phyloP scores from a whole-genome alignment of 2,888 invertebrate genomes.

The Drosophila buzzatii region DNA sequence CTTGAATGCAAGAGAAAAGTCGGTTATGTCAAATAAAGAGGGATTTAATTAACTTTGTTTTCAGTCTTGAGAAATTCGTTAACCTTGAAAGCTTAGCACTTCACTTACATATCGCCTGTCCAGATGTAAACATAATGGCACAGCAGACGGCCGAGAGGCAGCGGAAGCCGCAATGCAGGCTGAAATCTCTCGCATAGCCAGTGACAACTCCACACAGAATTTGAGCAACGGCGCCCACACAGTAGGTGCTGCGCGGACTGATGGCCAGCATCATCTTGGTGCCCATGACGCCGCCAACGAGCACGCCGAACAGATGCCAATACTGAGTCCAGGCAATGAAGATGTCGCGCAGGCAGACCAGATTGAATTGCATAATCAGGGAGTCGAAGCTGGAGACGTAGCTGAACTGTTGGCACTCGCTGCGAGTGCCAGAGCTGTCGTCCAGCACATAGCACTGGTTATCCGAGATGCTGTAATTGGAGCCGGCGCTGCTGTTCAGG shows the following conservation, averaged over 20 bases:
- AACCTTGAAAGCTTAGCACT: too few species aligned
- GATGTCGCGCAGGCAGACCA: slow-evolving; percentile 85
- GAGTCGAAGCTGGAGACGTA: slow-evolving; percentile 82
- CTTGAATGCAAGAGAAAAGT: too few species aligned
- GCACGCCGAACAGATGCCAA: slow-evolving; percentile 86
- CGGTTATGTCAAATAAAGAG: too few species aligned
- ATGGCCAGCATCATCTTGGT: slow-evolving; percentile 84
- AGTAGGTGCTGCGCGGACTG: slow-evolving; percentile 84
- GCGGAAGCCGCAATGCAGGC: slow-evolving; percentile 84
- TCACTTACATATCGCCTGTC: slow-evolving; percentile 84
- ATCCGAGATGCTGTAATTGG: slow-evolving; percentile 63
- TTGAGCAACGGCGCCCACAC: slow-evolving; percentile 84
- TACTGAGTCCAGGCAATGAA: slow-evolving; percentile 85
- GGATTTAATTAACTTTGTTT: too few species aligned
- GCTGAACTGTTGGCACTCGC: slow-evolving; percentile 74
- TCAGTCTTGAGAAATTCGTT: too few species aligned
- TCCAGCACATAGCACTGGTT: slow-evolving; percentile 78
- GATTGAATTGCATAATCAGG: slow-evolving; percentile 84
- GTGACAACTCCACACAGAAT: slow-evolving; percentile 84
- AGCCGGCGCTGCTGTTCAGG: slow-evolving; percentile 29
- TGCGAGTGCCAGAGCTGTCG: slow-evolving; percentile 25
- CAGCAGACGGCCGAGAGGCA: slow-evolving; percentile 85
- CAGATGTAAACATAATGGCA: slow-evolving; percentile 85
- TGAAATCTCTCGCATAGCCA: slow-evolving; percentile 84
- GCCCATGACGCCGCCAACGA: slow-evolving; percentile 84